Evolutionary conservation across 2,888 invertebrate species (phyloP).

Genomic region (Pyralis farinalis): DNA sequence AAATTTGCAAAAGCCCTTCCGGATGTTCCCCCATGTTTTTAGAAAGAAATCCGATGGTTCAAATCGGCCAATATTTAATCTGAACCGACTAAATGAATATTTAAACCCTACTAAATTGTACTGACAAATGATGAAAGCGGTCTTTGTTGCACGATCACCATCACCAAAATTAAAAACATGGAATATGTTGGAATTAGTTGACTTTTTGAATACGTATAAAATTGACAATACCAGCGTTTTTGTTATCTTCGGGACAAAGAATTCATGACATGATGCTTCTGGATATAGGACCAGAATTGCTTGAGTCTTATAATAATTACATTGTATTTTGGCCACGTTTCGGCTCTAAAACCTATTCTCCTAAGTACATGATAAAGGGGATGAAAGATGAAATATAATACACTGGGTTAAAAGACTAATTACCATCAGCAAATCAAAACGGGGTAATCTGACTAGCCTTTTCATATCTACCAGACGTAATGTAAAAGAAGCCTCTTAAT

Average conservation of each 20-base stretch:
- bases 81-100: too few relatives aligned
- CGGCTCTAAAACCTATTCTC: constrained; percentile 3
- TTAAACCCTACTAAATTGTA: too few relatives aligned
- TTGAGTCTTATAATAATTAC: background rate
- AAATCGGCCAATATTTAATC: too few relatives aligned
- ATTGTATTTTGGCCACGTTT: constrained; percentile 5
- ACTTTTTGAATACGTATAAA: background rate
- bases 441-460: background rate
- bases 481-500: background rate
- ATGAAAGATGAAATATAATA: background rate
- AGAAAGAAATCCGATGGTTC: too few relatives aligned
- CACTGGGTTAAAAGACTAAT: background rate
- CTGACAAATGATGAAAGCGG: constrained; percentile 1
- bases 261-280: constrained; percentile 3
- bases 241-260: background rate
- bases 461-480: background rate
- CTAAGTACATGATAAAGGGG: background rate
- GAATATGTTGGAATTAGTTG: background rate
- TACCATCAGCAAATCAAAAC: background rate
- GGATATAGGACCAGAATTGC: background rate
- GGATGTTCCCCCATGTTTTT: too few relatives aligned
- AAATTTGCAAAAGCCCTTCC: too few relatives aligned
- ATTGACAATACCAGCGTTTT: background rate
- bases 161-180: constrained; percentile 2
- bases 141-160: background rate